Conservation (phyloP, 2,888 invertebrate genomes). For the Sialis lutaria region DNA sequence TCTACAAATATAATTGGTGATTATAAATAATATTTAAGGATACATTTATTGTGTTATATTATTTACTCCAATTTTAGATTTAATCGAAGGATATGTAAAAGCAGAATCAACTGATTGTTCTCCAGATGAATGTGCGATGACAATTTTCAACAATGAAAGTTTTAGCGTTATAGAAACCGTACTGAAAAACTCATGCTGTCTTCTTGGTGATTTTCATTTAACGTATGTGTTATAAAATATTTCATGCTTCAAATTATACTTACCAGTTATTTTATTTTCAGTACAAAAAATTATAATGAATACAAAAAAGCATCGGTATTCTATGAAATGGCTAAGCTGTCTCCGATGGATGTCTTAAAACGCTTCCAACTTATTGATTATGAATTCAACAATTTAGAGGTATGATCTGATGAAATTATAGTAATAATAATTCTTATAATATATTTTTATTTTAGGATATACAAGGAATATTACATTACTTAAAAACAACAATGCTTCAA, state of each 20-base stretch:
- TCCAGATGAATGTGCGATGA: background rate
- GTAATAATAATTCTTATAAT: background rate
- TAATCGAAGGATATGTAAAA: background rate
- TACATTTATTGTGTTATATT: background rate
- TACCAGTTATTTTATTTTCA: background rate
- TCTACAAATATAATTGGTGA: background rate
- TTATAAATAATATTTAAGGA: background rate
- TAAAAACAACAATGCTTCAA: slow-evolving; percentile 23
- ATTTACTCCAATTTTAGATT: background rate
- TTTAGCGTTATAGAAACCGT: slow-evolving; percentile 15
- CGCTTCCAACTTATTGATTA: slow-evolving; percentile 17
- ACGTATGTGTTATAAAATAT: slow-evolving; percentile 19
- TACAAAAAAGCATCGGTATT: slow-evolving; percentile 31
- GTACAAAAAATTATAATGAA: slow-evolving; percentile 15
- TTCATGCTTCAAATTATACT: background rate
- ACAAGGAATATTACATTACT: slow-evolving; percentile 22
- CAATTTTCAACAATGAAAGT: background rate
- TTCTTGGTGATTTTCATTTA: slow-evolving; percentile 37
- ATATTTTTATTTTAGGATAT: slow-evolving; percentile 15
- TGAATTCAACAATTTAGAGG: slow-evolving; percentile 1
- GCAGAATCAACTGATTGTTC: background rate
- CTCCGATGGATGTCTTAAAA: slow-evolving; percentile 28
- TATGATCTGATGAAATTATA: background rate
- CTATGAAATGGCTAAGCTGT: slow-evolving; percentile 33
- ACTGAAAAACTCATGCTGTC: slow-evolving; percentile 33